Percentiles rank a stretch among this genome's conserved stretches.
Evolutionary conservation across 2,888 invertebrate species (phyloP).

Genomic region (Ctenicera cuprea): DNA sequence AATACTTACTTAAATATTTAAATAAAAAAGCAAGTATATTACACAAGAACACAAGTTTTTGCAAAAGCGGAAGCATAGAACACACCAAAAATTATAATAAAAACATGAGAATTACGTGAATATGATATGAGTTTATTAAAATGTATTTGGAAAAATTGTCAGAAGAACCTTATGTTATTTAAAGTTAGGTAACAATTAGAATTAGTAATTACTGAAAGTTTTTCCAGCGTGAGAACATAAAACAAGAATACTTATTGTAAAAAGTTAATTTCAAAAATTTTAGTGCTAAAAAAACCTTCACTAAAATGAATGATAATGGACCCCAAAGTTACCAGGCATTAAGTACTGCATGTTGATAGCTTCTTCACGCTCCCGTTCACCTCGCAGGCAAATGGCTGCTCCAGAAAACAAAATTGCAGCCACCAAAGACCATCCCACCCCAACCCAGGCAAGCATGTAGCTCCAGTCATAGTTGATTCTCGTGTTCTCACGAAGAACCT

Average conservation of each 20-base stretch:
- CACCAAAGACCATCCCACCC: conserved; percentile 93
- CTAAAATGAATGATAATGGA: conserved; percentile 37
- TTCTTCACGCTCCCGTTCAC: conserved; percentile 95
- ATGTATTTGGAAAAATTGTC: neutral
- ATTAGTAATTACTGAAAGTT: conserved; percentile 28
- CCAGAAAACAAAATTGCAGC: conserved; percentile 95
- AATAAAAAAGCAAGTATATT: neutral
- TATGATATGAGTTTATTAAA: conserved; percentile 11
- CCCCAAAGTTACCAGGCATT: conserved; percentile 88
- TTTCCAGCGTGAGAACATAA: neutral
- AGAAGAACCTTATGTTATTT: conserved; percentile 21
- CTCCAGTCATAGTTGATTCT: conserved; percentile 96
- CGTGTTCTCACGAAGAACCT: conserved; percentile 91
- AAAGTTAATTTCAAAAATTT: neutral
- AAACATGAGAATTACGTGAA: conserved; percentile 31
- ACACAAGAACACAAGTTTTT: conserved; percentile 12
- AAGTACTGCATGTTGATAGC: conserved; percentile 98
- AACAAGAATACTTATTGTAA: no score
- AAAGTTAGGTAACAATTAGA: conserved; percentile 16
- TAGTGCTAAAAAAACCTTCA: neutral
- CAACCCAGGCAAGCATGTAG: conserved; percentile 97
- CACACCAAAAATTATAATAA: conserved; percentile 33
- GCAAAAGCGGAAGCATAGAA: conserved; percentile 41
- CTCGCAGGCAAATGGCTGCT: conserved; percentile 95
- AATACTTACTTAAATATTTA: no score